phyloP scores from a whole-genome alignment of 2,888 invertebrate species.

The Tolmerus cingulatus region DNA sequence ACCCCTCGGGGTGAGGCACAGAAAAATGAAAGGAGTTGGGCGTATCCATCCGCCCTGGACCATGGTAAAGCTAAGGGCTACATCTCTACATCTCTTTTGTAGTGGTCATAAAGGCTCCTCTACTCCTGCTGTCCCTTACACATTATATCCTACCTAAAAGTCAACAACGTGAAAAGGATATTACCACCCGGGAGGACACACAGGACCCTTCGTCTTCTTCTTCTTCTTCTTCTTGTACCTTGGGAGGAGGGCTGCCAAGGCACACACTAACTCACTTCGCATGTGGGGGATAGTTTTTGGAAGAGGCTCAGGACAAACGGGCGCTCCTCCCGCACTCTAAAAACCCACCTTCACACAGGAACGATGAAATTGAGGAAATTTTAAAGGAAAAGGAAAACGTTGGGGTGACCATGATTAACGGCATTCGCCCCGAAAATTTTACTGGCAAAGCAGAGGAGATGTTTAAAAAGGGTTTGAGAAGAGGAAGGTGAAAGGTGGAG shows the following conservation, averaged over 20 bases:
- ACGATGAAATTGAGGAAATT: conserved; percentile 42
- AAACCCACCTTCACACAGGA: not conserved
- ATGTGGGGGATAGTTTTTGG: conserved; percentile 24
- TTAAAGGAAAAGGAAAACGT: conserved; percentile 48
- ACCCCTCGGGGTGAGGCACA: not conserved
- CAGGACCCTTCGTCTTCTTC: not conserved
- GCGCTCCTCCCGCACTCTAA: not conserved
- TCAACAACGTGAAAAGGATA: conserved; percentile 45
- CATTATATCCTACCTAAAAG: conserved; percentile 41
- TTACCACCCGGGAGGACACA: conserved; percentile 23
- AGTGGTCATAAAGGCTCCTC: conserved; percentile 45
- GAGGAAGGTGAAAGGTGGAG: not conserved
- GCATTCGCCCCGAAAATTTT: conserved; percentile 50
- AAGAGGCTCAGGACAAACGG: not conserved
- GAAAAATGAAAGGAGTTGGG: conserved; percentile 48
- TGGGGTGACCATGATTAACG: conserved; percentile 55
- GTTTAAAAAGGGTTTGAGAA: not conserved
- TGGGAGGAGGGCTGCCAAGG: not conserved
- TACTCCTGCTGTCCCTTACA: conserved; percentile 25
- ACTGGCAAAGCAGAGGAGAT: conserved; percentile 33
- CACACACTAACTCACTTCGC: conserved; percentile 1
- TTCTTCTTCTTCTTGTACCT: no score
- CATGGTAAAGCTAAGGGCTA: conserved; percentile 11
- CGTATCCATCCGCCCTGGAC: conserved; percentile 47
- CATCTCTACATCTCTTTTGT: conserved; percentile 32